A percentile compares a stretch with the other conserved stretches of the same genome.
These are phyloP conservation scores for Cydia pomonella DNA, from an alignment of 1,140 invertebrate genomes.

Conservation along the genomic window DNA sequence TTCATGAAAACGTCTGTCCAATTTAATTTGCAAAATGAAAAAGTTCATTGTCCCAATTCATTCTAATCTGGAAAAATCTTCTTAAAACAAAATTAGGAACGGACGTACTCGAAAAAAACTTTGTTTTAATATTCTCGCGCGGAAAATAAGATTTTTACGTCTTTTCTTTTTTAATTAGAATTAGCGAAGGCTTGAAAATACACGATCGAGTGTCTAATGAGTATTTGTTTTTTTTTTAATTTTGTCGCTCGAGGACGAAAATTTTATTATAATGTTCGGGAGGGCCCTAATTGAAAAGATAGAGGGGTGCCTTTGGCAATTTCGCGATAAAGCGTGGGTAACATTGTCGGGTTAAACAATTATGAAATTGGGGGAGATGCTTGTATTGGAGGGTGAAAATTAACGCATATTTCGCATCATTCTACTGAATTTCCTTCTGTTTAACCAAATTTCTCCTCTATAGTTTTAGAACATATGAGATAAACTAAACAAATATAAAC, in stretches of 20 bases:
- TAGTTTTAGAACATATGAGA: too few relatives aligned
- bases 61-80: conserved; percentile 47
- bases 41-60: conserved; percentile 40
- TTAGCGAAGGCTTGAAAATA: conserved; percentile 40
- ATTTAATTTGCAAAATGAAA: conserved; percentile 45
- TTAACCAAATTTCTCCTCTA: too few relatives aligned
- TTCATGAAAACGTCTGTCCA: conserved; percentile 33
- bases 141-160: conserved; percentile 44
- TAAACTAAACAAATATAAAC: too few relatives aligned
- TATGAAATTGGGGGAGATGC: conserved; percentile 17
- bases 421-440: background rate
- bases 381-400: background rate
- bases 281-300: conserved; percentile 25
- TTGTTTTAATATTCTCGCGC: conserved; percentile 47
- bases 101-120: conserved; percentile 38
- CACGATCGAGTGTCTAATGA: conserved; percentile 48
- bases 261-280: conserved; percentile 23
- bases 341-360: conserved; percentile 7
- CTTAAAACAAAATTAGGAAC: conserved; percentile 48
- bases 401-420: conserved; percentile 15
- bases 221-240: conserved; percentile 39
- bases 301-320: conserved; percentile 13
- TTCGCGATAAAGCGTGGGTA: conserved; percentile 5
- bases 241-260: background rate
- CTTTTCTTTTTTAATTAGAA: conserved; percentile 49